Evolutionary conservation across 2,888 invertebrate species (phyloP).

Genomic region (Spicauda simplicius): DNA sequence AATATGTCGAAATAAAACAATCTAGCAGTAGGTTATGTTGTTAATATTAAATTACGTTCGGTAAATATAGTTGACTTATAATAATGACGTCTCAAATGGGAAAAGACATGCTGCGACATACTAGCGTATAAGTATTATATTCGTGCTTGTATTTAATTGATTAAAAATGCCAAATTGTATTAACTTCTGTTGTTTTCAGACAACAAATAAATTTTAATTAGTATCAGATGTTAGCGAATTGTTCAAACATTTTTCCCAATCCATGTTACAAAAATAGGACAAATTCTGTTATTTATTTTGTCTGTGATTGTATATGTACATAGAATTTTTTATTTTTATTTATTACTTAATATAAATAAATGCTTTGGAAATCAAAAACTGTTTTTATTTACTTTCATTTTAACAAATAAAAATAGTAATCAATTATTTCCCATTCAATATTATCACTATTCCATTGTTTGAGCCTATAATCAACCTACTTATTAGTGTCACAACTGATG

Average conservation of each 20-base stretch:
- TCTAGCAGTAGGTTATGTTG: background rate
- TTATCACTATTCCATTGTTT: no score
- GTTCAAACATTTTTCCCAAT: background rate
- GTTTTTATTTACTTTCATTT: background rate
- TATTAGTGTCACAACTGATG: no score
- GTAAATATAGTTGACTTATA: background rate
- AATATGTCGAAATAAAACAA: background rate
- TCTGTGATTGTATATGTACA: slow-evolving; percentile 50
- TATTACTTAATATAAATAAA: slow-evolving; percentile 45
- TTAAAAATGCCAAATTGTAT: background rate
- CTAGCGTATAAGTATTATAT: background rate
- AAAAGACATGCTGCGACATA: no score
- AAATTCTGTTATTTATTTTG: slow-evolving; percentile 38
- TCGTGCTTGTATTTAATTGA: background rate
- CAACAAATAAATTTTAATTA: background rate
- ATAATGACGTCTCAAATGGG: background rate
- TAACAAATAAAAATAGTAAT: no score
- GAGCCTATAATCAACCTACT: no score
- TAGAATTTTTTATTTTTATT: slow-evolving; percentile 37
- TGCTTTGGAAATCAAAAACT: slow-evolving; percentile 37
- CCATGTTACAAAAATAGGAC: background rate
- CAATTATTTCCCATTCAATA: no score
- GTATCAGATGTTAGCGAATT: background rate
- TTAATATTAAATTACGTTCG: background rate
- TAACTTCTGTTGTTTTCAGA: background rate